These are phyloP conservation scores for Sula dactylatra DNA, from an alignment of 2,113 vertebrate species.

Conservation along the genomic window DNA sequence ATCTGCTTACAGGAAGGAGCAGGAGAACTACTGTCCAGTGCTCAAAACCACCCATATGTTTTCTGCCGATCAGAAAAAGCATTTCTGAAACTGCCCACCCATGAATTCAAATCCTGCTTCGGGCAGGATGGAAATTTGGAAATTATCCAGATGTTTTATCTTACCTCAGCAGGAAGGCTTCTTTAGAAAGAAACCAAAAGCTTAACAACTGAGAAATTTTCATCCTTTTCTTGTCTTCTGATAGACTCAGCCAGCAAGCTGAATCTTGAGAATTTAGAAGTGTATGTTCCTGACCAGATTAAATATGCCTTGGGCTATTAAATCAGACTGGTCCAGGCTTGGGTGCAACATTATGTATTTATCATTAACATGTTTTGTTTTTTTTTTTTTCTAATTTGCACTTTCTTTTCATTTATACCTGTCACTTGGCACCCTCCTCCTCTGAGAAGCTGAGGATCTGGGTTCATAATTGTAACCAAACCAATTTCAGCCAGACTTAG, in stretches of 20 bases:
- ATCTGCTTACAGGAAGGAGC: neutral
- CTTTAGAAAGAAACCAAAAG: neutral
- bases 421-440: neutral
- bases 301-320: neutral
- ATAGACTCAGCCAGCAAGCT: neutral
- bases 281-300: neutral
- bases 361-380: neutral
- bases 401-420: neutral
- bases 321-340: neutral
- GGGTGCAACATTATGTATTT: neutral
- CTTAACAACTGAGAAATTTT: neutral
- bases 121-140: neutral
- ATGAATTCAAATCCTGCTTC: neutral
- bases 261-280: neutral
- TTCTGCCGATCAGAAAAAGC: neutral
- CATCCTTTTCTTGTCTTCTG: neutral
- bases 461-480: neutral
- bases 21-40: neutral
- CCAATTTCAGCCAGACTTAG: neutral
- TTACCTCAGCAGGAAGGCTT: neutral
- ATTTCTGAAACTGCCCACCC: neutral
- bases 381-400: neutral
- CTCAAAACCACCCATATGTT: neutral
- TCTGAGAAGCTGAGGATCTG: neutral
- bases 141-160: slow-evolving; percentile 23